A percentile compares a stretch with the other conserved stretches of the same genome.
Evolutionary conservation across 2,113 vertebrate genomes (phyloP).

Genomic region (Psettodes erumei): DNA sequence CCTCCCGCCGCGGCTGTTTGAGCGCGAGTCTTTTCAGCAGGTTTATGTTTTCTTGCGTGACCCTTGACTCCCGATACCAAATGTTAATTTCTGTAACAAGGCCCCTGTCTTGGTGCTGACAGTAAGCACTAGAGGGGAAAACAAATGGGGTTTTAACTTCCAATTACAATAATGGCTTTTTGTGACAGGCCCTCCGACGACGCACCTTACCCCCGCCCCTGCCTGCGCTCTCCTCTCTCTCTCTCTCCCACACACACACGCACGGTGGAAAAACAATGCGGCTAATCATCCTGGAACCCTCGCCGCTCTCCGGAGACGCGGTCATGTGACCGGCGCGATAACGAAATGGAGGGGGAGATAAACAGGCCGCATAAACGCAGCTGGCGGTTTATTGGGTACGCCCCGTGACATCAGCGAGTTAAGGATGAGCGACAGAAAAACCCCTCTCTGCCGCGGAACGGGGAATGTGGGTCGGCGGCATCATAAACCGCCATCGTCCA

Average conservation of each 20-base stretch:
- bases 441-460: too few species aligned
- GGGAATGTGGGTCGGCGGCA: too few species aligned
- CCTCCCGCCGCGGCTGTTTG: constrained; percentile 44
- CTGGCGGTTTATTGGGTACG: not conserved
- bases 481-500: too few species aligned
- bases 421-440: not conserved
- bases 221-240: constrained; percentile 17
- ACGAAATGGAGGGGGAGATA: constrained; percentile 55
- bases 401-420: not conserved
- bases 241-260: not conserved
- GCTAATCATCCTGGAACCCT: constrained; percentile 68
- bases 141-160: constrained; percentile 80
- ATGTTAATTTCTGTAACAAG: constrained; percentile 74
- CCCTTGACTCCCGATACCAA: constrained; percentile 69
- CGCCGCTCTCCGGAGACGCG: constrained; percentile 65
- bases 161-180: constrained; percentile 81
- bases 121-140: constrained; percentile 71
- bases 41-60: constrained; percentile 62
- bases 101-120: constrained; percentile 57
- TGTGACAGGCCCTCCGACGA: constrained; percentile 67
- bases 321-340: constrained; percentile 66
- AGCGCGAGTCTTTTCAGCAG: constrained; percentile 68
- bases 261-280: constrained; percentile 62
- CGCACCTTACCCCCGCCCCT: constrained; percentile 52
- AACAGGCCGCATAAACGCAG: constrained; percentile 41